Evolutionary conservation across 2,888 invertebrate species (phyloP).

Genomic region (Cephalotes varians): DNA sequence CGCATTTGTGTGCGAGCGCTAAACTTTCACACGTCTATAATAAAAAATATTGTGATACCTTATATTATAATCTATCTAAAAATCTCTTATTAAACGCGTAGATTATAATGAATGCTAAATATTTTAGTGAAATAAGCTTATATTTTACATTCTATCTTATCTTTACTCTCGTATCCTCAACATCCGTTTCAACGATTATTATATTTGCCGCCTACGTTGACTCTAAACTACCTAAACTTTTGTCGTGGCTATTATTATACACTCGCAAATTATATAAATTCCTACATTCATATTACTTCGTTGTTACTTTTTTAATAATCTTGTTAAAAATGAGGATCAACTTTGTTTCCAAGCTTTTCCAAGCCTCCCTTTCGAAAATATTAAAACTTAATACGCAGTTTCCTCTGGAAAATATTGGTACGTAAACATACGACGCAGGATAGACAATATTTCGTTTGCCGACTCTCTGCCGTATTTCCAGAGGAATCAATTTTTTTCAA

Average conservation of each 20-base stretch:
- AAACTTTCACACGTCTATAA: background rate
- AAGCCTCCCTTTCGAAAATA: background rate
- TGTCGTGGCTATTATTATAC: background rate
- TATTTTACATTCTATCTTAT: background rate
- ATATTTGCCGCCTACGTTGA: background rate
- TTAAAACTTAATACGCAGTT: constrained; percentile 17
- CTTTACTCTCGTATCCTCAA: background rate
- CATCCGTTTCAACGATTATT: background rate
- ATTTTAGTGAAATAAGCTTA: background rate
- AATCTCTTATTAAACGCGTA: background rate
- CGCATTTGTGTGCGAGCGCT: background rate
- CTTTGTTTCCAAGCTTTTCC: background rate
- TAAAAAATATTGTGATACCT: too few species aligned
- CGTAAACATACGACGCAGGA: background rate
- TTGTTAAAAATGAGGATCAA: background rate
- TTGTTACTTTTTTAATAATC: background rate
- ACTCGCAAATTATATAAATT: background rate
- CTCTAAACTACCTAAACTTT: background rate
- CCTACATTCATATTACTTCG: background rate
- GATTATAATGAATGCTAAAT: background rate
- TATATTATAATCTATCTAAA: too few species aligned
- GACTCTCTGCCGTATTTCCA: background rate
- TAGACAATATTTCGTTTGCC: constrained; percentile 40
- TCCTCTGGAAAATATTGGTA: constrained; percentile 27
- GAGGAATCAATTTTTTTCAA: constrained; percentile 28